Evolutionary conservation across 2,113 vertebrate species (phyloP), one percentile per base, ranked within the genome.

Genomic region (Prunella fulvescens): DNA sequence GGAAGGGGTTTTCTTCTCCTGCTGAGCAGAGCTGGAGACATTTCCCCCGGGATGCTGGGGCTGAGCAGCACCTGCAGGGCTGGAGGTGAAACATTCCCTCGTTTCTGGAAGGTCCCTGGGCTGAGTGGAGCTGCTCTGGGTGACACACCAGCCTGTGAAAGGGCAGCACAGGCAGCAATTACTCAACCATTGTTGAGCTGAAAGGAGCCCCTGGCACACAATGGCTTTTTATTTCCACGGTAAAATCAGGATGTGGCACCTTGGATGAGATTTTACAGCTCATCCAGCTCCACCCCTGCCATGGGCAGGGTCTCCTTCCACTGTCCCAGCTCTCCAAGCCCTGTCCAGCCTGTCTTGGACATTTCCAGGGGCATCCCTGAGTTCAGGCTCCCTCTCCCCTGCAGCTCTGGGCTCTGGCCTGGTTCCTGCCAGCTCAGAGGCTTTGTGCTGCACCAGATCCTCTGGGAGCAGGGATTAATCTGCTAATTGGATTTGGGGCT

Each of bases 401-500:
- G 44, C 71, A 57, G 62, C 66, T 26, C 48, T 6, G 3, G 29
- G 3, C 10, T 13, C 33, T 66, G 65, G 40, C n/a, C 47, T 0
- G 1, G 54, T 71, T 73, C 44, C 61, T 0, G 29, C 7, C 1
- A 1, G 5, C 7, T n/a, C 2, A 1, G 56, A 80, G 47, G 45
- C 40, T 88, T 39, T 77, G 80, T 71, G 57, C 88, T n/a, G 12
- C 17, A 1, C 53, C 4, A 12, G 81, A 14, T 57, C 81, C 81
- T 50, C 64, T 4, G 64, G 69, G 87, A 73, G 50, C 81, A 22
- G 88, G 76, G 56, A 57, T 71, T 53, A 42, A 54, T 9, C 11
- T 61, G 50, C 40, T 95, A 73, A 92, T 85, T 91, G 94, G 94
- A 77, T 94, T 95, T 51, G 65, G 28, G 10, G 18, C 14, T 82